A percentile compares a stretch with the other conserved stretches of the same genome.
phyloP scores from a whole-genome alignment of 2,113 vertebrate genomes.

The Trichechus manatus region DNA sequence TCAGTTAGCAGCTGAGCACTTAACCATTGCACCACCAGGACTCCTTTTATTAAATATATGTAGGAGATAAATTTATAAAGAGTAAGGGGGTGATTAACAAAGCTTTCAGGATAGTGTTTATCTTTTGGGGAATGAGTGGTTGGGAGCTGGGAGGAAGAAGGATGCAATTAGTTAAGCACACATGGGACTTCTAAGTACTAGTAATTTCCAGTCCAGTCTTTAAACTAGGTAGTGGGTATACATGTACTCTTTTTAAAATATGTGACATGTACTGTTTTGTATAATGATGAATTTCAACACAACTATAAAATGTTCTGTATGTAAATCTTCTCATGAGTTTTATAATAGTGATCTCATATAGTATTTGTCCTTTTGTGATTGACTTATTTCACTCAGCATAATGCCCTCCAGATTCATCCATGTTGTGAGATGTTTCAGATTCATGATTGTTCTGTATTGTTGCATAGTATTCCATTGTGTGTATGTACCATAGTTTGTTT shows the following conservation, averaged over 20 bases:
- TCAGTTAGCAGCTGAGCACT: too few relatives aligned
- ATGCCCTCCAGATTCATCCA: too few relatives aligned
- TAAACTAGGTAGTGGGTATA: not conserved
- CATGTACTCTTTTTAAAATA: not conserved
- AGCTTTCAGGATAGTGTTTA: not conserved
- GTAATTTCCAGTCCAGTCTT: not conserved
- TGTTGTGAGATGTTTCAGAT: too few relatives aligned
- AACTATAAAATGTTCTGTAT: not conserved
- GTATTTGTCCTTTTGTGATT: too few relatives aligned
- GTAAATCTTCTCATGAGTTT: too few relatives aligned
- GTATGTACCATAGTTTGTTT: too few relatives aligned
- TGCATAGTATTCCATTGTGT: too few relatives aligned
- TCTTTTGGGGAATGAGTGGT: not conserved
- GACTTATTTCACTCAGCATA: too few relatives aligned
- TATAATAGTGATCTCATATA: too few relatives aligned
- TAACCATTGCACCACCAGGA: too few relatives aligned
- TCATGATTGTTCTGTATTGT: too few relatives aligned
- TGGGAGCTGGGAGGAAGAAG: not conserved
- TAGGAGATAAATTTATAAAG: not conserved
- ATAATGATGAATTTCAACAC: not conserved
- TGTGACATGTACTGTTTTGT: not conserved
- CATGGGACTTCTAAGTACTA: not conserved
- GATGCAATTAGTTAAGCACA: not conserved
- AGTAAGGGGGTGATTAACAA: not conserved
- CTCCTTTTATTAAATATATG: too few relatives aligned